These are phyloP conservation scores for Peribatodes rhomboidaria DNA, from an alignment of 2,888 invertebrate species.

Conservation along the genomic window DNA sequence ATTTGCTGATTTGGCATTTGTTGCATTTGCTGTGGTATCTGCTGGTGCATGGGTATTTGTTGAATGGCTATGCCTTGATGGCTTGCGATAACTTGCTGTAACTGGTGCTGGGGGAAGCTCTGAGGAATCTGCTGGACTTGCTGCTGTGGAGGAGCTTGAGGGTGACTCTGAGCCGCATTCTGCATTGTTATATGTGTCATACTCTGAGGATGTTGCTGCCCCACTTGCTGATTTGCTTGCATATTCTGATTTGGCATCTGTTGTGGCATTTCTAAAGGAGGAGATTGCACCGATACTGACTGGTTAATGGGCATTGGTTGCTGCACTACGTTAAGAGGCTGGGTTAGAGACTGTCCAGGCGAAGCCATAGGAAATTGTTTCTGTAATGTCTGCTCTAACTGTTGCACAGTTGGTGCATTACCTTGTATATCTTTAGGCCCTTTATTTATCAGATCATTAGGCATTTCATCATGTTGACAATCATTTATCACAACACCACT, in stretches of 20 bases:
- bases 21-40: slow-evolving; percentile 84
- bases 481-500: slow-evolving; percentile 85
- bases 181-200: slow-evolving; percentile 85
- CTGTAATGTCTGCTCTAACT: slow-evolving; percentile 81
- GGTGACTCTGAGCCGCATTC: slow-evolving; percentile 72
- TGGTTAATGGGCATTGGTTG: slow-evolving; percentile 80
- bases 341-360: slow-evolving; percentile 83
- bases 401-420: slow-evolving; percentile 77
- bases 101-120: slow-evolving; percentile 84
- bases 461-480: slow-evolving; percentile 82
- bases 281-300: slow-evolving; percentile 82
- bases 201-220: slow-evolving; percentile 82
- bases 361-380: slow-evolving; percentile 85
- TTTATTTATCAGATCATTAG: slow-evolving; percentile 81
- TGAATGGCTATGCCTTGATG: slow-evolving; percentile 83
- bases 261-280: slow-evolving; percentile 83
- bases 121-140: slow-evolving; percentile 85
- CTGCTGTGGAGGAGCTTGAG: slow-evolving; percentile 76
- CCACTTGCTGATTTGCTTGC: slow-evolving; percentile 76
- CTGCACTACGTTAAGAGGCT: slow-evolving; percentile 79
- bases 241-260: slow-evolving; percentile 81
- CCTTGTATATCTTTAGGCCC: slow-evolving; percentile 82
- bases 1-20: slow-evolving; percentile 84
- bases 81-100: slow-evolving; percentile 84
- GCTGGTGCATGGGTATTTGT: slow-evolving; percentile 84